phyloP scores from a whole-genome alignment of 2,888 invertebrate species.

The Chloroclystis v-ata region DNA sequence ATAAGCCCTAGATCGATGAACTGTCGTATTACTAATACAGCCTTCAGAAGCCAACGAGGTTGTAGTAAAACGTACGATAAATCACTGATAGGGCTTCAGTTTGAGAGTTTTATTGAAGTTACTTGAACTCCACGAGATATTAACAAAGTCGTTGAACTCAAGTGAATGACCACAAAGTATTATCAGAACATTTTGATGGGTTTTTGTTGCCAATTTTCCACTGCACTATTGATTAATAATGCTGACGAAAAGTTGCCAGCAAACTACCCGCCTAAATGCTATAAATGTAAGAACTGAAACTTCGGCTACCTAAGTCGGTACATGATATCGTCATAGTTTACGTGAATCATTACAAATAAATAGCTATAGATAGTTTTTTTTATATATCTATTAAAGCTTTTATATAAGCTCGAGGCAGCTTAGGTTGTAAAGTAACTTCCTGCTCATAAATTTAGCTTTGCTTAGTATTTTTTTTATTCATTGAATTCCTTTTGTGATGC shows the following conservation, averaged over 20 bases:
- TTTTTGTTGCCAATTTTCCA: conserved; percentile 22
- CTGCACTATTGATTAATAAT: conserved; percentile 20
- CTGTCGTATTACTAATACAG: conserved; percentile 6
- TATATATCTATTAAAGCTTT: too few relatives aligned
- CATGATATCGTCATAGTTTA: too few relatives aligned
- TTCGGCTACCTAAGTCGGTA: too few relatives aligned
- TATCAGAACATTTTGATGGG: conserved; percentile 4
- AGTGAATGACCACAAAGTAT: conserved; percentile 5
- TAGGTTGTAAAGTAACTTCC: too few relatives aligned
- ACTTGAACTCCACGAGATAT: conserved; percentile 19
- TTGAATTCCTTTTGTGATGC: too few relatives aligned
- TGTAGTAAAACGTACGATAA: conserved; percentile 20
- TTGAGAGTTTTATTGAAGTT: conserved; percentile 23
- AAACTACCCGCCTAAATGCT: not conserved
- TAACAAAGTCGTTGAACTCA: conserved; percentile 21
- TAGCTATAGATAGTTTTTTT: too few relatives aligned
- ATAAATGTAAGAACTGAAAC: too few relatives aligned
- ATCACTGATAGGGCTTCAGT: conserved; percentile 21
- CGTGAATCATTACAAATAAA: too few relatives aligned
- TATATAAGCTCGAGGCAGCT: too few relatives aligned
- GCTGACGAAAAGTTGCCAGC: too few relatives aligned
- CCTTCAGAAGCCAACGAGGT: conserved; percentile 7
- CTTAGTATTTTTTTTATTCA: too few relatives aligned
- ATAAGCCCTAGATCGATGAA: not conserved
- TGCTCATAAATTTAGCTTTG: too few relatives aligned